Evolutionary conservation across 2,888 invertebrate species (phyloP).

Genomic region (Drosophila monieri): DNA sequence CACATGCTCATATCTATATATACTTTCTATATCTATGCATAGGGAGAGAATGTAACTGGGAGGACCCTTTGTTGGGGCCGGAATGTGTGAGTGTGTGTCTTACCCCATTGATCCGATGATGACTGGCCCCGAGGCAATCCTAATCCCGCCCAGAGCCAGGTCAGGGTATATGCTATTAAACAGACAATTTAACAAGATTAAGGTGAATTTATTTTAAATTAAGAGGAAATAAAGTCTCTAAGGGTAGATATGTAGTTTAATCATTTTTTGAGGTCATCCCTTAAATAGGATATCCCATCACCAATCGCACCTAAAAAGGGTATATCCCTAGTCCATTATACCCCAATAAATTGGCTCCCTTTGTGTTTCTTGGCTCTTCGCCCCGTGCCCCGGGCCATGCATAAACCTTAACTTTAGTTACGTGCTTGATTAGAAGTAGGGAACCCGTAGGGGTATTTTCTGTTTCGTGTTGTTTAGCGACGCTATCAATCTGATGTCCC

Average conservation of each 20-base stretch:
- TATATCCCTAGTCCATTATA: conserved; percentile 30
- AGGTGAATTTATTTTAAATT: neutral
- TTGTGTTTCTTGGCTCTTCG: conserved; percentile 42
- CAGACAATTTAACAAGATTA: neutral
- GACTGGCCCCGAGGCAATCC: conserved; percentile 52
- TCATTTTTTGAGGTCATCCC: neutral
- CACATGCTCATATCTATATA: conserved; percentile 54
- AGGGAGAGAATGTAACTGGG: conserved; percentile 28
- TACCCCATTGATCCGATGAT: conserved; percentile 65
- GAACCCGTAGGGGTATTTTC: conserved; percentile 33
- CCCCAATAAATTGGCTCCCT: conserved; percentile 22
- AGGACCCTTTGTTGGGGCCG: conserved; percentile 59
- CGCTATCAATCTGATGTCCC: conserved; percentile 62
- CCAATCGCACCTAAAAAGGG: conserved; percentile 14
- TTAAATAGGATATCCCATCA: neutral
- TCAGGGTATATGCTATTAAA: conserved; percentile 18
- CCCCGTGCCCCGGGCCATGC: conserved; percentile 34
- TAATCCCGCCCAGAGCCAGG: conserved; percentile 14
- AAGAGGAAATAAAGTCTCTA: neutral
- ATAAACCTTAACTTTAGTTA: conserved; percentile 78
- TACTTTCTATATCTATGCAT: conserved; percentile 13
- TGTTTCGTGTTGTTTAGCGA: conserved; percentile 42
- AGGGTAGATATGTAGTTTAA: neutral
- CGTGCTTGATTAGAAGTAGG: conserved; percentile 75
- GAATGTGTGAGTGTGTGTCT: conserved; percentile 36